Evolutionary conservation across 1,140 invertebrate species (phyloP), one percentile per base, ranked within the genome.

Genomic region (Drosophila littoralis): DNA sequence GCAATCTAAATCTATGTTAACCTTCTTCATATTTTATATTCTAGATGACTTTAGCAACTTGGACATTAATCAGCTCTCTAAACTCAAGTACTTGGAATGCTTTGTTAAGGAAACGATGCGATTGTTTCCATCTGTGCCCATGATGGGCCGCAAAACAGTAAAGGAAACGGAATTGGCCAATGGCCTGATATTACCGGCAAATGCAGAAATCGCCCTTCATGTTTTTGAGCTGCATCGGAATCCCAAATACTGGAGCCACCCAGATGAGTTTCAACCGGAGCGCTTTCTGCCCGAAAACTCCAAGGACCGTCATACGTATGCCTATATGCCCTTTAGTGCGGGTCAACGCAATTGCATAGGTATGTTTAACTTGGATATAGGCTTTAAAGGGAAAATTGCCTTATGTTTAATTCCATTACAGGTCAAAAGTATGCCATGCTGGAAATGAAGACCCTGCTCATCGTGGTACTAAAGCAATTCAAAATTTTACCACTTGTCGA

Each of bases 191-290:
- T 57, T 95, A n/a, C 94, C 94, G 0, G 77, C 84, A 7, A 92
- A 92, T 7, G 91, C 93, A 1, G 92, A 92, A n/a, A 92, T 93
- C 0, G 70, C 91, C 0, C 74, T 95, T 6, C 70, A 91, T 28
- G 81, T 93, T 1, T 93, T 93, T 50, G 93, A 93, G 48, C 79
- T 96, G 15, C 95, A 96, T 78, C 93, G 94, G 40, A 93, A 95
- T 84, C 81, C 93, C 7, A 92, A 92, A 0, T 58, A 93, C 60
- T 97, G 94, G 92, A 94, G 95, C 15, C 93, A 97, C 70, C 97
- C 97, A 0, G 91, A 96, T 3, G 93, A 92, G 22, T 98, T 97
- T 79, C 93, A 95, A 77, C 97, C 97, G 0, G 96, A 97, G 35
- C 92, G 96, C 81, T 97, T 97, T 92, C 76, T 64, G 74, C 57